Evolutionary conservation across 2,888 invertebrate species (phyloP).

Genomic region (Rhorus exstirpatorius): DNA sequence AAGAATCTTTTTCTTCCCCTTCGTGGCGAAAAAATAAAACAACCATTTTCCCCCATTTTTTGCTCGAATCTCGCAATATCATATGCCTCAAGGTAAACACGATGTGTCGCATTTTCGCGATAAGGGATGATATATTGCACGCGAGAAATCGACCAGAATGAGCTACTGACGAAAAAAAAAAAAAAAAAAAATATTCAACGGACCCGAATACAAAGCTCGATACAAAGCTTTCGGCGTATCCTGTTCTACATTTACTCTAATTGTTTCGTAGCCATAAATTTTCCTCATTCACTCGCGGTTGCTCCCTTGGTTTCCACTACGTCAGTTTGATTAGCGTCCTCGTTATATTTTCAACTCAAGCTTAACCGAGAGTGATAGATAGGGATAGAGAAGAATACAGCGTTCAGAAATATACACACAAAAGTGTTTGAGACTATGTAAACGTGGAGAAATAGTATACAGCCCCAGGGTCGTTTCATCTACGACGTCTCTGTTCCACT

Average conservation of each 20-base stretch:
- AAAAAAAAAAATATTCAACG: background rate
- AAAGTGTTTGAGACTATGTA: background rate
- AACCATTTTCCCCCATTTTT: background rate
- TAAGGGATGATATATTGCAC: slow-evolving; percentile 22
- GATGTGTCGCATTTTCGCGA: background rate
- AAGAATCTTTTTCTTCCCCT: no score
- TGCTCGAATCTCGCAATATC: background rate
- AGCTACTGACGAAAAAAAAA: background rate
- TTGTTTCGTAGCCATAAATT: slow-evolving; percentile 61
- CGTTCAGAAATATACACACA: slow-evolving; percentile 23
- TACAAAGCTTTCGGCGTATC: slow-evolving; percentile 35
- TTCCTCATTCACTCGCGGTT: slow-evolving; percentile 34
- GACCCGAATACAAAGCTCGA: no score
- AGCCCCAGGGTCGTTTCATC: slow-evolving; percentile 31
- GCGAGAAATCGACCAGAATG: slow-evolving; percentile 16
- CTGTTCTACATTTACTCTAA: slow-evolving; percentile 42
- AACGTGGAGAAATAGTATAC: slow-evolving; percentile 27
- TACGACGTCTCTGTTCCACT: slow-evolving; percentile 47
- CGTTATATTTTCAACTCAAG: slow-evolving; percentile 51
- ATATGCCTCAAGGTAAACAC: background rate
- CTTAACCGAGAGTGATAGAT: slow-evolving; percentile 15
- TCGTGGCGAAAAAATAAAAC: background rate
- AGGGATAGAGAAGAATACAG: background rate
- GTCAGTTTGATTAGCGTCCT: slow-evolving; percentile 66
- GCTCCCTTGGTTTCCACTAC: slow-evolving; percentile 51